Evolutionary conservation across 2,797 vertebrate genomes (phyloP).

Genomic region (Lacerta viridis): DNA sequence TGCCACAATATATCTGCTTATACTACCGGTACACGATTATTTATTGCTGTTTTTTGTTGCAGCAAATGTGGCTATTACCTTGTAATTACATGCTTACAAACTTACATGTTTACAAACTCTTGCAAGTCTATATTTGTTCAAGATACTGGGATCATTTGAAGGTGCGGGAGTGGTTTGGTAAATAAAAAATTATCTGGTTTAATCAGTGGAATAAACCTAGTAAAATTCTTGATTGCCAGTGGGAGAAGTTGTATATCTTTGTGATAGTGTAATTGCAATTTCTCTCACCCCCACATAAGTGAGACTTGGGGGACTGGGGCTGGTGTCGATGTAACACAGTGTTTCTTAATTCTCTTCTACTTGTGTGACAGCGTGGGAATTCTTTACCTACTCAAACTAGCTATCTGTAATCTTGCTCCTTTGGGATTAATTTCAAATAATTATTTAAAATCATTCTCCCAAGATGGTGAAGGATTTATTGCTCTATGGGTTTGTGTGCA

Average conservation of each 20-base stretch:
- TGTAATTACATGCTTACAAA: neutral
- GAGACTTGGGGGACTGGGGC: slow-evolving; percentile 3
- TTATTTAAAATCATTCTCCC: slow-evolving; percentile 2
- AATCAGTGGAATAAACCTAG: slow-evolving; percentile 15
- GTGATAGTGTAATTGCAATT: neutral
- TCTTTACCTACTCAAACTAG: neutral
- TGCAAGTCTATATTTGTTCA: slow-evolving; percentile 34
- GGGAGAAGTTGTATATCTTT: neutral
- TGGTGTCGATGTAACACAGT: neutral
- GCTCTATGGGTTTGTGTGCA: neutral
- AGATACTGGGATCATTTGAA: slow-evolving; percentile 11
- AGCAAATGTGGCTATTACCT: neutral
- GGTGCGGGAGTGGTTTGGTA: slow-evolving; percentile 10
- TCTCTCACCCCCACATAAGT: neutral
- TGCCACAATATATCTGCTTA: neutral
- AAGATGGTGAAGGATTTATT: neutral
- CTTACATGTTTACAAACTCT: slow-evolving; percentile 17
- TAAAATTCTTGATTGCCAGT: slow-evolving; percentile 1
- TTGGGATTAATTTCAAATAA: slow-evolving; percentile 19
- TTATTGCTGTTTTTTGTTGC: neutral
- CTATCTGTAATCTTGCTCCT: neutral
- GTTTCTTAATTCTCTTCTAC: slow-evolving; percentile 21
- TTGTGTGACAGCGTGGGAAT: slow-evolving; percentile 20
- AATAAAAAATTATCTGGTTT: neutral
- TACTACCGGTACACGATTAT: neutral